These are phyloP conservation scores for Chironomus tepperi DNA, from an alignment of 1,140 invertebrate genomes.

Conservation along the genomic window DNA sequence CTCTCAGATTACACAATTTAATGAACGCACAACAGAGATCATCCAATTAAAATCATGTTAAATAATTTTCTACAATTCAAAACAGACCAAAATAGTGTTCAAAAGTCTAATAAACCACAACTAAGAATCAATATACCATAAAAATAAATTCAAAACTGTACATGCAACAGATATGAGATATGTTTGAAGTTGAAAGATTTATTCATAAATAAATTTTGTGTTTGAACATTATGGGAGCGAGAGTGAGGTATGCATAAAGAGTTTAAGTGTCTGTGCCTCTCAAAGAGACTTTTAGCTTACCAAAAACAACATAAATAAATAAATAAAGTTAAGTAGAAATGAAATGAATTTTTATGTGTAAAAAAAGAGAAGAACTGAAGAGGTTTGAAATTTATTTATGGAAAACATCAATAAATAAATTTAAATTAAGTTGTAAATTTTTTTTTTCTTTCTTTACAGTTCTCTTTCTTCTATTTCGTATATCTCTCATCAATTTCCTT, in stretches of 20 bases:
- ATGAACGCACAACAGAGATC: no score
- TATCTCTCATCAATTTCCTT: neutral
- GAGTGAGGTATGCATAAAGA: neutral
- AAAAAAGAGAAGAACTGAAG: neutral
- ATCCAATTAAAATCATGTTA: no score
- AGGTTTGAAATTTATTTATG: slow-evolving; percentile 20
- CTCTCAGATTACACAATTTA: no score
- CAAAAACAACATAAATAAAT: neutral
- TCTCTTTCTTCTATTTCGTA: neutral
- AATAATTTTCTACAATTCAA: no score
- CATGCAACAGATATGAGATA: no score
- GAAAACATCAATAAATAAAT: slow-evolving; percentile 24
- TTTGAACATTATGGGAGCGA: neutral
- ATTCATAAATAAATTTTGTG: no score
- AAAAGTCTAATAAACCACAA: no score
- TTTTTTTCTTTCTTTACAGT: neutral
- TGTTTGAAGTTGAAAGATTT: no score
- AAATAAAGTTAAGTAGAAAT: slow-evolving; percentile 13
- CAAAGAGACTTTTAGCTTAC: no score
- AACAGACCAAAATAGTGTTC: no score
- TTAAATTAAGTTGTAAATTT: slow-evolving; percentile 20
- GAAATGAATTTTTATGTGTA: neutral
- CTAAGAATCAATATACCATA: no score
- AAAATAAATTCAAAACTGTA: no score
- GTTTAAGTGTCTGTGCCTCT: neutral